phyloP scores from a whole-genome alignment of 2,797 vertebrate species.

The Sebastes nivosus region DNA sequence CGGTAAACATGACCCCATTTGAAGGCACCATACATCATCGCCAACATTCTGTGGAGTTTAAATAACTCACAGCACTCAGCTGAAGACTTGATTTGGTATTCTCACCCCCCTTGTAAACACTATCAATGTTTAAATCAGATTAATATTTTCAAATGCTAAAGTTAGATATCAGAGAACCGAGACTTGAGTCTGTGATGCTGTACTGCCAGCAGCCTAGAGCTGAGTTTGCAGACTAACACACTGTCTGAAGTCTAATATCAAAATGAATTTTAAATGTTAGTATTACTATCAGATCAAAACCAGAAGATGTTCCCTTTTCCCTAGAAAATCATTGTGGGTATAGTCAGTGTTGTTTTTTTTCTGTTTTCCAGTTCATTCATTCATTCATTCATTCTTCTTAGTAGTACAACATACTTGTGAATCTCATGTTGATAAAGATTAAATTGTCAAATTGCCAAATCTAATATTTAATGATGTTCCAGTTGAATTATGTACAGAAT shows the following conservation, averaged over 20 bases:
- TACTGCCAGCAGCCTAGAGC: slow-evolving; percentile 17
- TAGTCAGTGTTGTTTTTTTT: background rate
- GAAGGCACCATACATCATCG: too few relatives aligned
- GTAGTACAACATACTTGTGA: background rate
- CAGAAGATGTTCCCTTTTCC: slow-evolving; percentile 5
- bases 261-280: slow-evolving; percentile 54
- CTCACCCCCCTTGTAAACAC: background rate
- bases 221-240: slow-evolving; percentile 13
- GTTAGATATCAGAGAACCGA: background rate
- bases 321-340: slow-evolving; percentile 6
- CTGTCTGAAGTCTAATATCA: slow-evolving; percentile 51
- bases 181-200: slow-evolving; percentile 16
- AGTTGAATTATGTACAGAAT: background rate
- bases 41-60: background rate
- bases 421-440: background rate
- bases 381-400: background rate
- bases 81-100: background rate
- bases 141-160: slow-evolving; percentile 15
- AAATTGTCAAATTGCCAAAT: background rate
- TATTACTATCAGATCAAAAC: slow-evolving; percentile 40
- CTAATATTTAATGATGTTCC: background rate
- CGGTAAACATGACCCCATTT: too few relatives aligned
- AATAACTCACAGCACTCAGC: background rate
- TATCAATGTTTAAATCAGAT: slow-evolving; percentile 28
- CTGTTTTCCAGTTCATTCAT: background rate